Evolutionary conservation across 2,888 invertebrate species (phyloP).

Genomic region (Dasysyrphus tricinctus): DNA sequence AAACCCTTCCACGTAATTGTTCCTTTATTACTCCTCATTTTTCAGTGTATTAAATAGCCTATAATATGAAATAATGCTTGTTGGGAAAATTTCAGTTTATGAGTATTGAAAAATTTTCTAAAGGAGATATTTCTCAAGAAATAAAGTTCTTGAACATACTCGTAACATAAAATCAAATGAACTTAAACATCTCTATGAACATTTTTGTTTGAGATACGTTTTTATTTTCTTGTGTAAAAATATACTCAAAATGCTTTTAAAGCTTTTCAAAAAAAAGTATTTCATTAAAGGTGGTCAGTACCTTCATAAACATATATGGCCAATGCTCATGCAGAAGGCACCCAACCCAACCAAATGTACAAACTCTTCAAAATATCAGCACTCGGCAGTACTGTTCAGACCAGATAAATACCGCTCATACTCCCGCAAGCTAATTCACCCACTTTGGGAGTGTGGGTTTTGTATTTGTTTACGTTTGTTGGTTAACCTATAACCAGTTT

Average conservation of each 20-base stretch:
- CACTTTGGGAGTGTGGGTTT: background rate
- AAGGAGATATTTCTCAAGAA: no score
- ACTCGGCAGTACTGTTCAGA: background rate
- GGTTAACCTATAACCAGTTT: conserved; percentile 40
- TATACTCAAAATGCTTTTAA: background rate
- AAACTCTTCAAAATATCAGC: background rate
- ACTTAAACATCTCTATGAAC: no score
- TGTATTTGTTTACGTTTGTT: conserved; percentile 16
- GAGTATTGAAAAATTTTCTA: no score
- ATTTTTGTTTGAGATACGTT: no score
- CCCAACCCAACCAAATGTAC: background rate
- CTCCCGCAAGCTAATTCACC: background rate
- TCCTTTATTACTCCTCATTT: no score
- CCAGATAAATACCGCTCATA: background rate
- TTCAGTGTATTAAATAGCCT: no score
- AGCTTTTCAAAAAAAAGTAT: background rate
- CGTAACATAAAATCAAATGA: no score
- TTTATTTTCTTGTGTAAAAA: background rate
- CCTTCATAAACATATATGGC: background rate
- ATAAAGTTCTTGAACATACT: no score
- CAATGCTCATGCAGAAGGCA: background rate
- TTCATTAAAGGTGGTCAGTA: background rate
- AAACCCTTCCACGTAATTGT: no score
- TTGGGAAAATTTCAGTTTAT: no score
- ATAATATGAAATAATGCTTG: no score